These are phyloP conservation scores for Callimico goeldii DNA, from an alignment of 2,797 vertebrate species.

Conservation along the genomic window DNA sequence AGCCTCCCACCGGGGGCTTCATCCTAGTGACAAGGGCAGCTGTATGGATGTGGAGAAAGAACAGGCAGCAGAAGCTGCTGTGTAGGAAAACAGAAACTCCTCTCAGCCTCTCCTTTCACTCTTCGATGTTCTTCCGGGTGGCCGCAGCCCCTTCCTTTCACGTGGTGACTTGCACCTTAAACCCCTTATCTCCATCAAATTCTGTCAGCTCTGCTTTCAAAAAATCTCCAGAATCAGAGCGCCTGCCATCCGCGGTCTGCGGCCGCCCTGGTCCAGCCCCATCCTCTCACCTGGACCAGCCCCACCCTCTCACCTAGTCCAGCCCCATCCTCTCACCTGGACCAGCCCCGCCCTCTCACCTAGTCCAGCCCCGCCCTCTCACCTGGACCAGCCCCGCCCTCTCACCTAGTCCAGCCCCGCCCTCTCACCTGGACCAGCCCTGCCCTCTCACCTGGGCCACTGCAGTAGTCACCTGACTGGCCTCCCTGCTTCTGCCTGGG, in stretches of 20 bases:
- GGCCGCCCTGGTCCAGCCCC: neutral
- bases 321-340: neutral
- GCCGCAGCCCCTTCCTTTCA: neutral
- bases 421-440: neutral
- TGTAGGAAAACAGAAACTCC: neutral
- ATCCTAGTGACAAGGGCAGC: neutral
- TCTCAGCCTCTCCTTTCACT: neutral
- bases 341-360: neutral
- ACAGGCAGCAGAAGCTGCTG: neutral
- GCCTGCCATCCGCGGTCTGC: rapidly evolving
- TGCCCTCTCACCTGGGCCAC: neutral
- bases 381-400: neutral
- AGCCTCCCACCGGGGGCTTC: neutral
- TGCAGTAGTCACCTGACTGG: neutral
- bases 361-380: neutral
- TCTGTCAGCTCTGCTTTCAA: neutral
- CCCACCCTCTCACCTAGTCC: neutral
- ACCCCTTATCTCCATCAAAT: neutral
- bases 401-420: neutral
- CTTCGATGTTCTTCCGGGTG: neutral
- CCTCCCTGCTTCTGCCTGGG: neutral
- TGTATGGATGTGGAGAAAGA: rapidly evolving
- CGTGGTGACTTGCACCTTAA: neutral
- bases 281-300: neutral
- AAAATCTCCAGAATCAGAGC: neutral